These are phyloP conservation scores for Dusona sp. DNA, from an alignment of 2,888 invertebrate genomes.

Conservation along the genomic window DNA sequence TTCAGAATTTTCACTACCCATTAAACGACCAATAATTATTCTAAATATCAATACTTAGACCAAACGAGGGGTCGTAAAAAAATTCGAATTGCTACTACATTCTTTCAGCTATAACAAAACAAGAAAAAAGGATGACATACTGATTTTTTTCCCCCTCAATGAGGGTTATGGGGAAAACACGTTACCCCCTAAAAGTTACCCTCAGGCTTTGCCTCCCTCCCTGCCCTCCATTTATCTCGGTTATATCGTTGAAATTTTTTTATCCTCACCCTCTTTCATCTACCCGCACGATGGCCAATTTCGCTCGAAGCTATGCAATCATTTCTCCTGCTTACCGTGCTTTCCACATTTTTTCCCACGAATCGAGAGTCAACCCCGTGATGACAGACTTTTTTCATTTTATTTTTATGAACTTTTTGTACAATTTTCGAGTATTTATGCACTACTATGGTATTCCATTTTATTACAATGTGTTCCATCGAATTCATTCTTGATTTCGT, in stretches of 20 bases:
- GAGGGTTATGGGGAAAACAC: constrained; percentile 6
- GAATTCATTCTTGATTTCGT: neutral
- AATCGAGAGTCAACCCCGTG: neutral
- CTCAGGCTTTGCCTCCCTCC: neutral
- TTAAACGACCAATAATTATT: neutral
- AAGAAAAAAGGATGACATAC: constrained; percentile 2
- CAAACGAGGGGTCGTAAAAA: neutral
- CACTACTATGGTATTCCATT: neutral
- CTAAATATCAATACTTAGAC: neutral
- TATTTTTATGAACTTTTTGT: neutral
- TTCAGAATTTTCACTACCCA: neutral
- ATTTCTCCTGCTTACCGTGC: constrained; percentile 38
- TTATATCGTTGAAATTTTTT: constrained; percentile 44
- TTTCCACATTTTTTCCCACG: constrained; percentile 26
- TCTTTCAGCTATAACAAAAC: neutral
- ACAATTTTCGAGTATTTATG: neutral
- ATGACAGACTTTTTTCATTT: constrained; percentile 19
- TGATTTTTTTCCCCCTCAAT: constrained; percentile 40
- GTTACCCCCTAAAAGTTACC: constrained; percentile 34
- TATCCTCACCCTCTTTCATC: constrained; percentile 7
- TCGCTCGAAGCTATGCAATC: constrained; percentile 39
- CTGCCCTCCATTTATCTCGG: constrained; percentile 51
- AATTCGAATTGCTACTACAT: neutral
- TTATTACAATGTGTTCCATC: neutral
- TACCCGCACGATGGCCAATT: constrained; percentile 22